phyloP scores from a whole-genome alignment of 2,888 invertebrate species.

The Octodonta nipae region DNA sequence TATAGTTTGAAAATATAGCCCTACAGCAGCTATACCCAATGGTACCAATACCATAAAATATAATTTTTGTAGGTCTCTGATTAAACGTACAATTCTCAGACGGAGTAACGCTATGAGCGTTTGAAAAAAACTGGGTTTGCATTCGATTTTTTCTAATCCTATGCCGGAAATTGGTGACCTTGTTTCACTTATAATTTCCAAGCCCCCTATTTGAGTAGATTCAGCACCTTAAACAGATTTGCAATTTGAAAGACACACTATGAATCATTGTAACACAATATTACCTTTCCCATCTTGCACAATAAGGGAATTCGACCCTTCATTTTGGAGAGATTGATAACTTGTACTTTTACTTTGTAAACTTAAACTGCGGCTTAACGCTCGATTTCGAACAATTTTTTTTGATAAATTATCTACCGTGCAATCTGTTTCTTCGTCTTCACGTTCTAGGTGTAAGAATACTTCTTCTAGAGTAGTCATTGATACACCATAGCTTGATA shows the following conservation, averaged over 20 bases:
- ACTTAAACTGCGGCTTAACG: slow-evolving; percentile 56
- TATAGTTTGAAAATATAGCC: slow-evolving; percentile 47
- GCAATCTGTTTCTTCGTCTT: slow-evolving; percentile 53
- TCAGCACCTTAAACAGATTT: slow-evolving; percentile 34
- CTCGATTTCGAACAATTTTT: slow-evolving; percentile 58
- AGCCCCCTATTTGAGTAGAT: slow-evolving; percentile 31
- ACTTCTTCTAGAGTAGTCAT: slow-evolving; percentile 83
- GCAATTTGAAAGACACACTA: background rate
- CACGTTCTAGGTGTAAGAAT: slow-evolving; percentile 66
- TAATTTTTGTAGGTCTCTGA: slow-evolving; percentile 51
- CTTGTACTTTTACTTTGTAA: slow-evolving; percentile 62
- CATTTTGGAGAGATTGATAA: slow-evolving; percentile 56
- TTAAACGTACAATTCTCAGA: slow-evolving; percentile 50
- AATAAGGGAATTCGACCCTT: slow-evolving; percentile 27
- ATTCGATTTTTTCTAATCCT: slow-evolving; percentile 49
- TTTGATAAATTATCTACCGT: slow-evolving; percentile 59
- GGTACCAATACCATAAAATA: slow-evolving; percentile 64
- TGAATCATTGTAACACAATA: slow-evolving; percentile 4
- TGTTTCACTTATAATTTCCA: slow-evolving; percentile 37
- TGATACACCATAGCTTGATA: slow-evolving; percentile 73
- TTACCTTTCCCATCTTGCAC: slow-evolving; percentile 18
- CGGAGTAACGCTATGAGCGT: slow-evolving; percentile 54
- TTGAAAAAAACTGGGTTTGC: slow-evolving; percentile 47
- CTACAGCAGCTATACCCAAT: slow-evolving; percentile 52
- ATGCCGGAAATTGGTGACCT: slow-evolving; percentile 43